These are phyloP conservation scores for Osmoderma eremita DNA, from an alignment of 2,888 invertebrate species.

Conservation along the genomic window DNA sequence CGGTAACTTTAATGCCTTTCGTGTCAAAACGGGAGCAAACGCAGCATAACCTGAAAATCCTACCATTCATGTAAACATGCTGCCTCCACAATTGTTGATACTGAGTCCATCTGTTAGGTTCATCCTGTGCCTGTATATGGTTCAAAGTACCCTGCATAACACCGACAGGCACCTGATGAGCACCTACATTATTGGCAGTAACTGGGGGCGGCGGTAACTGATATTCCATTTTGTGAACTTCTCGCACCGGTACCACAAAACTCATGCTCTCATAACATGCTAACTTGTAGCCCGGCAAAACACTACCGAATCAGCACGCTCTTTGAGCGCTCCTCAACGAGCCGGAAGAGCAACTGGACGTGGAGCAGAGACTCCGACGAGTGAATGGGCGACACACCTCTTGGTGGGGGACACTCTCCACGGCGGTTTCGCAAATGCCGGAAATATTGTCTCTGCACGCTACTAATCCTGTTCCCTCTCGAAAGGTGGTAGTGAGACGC, in stretches of 20 bases:
- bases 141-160: conserved; percentile 74
- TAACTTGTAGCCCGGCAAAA: conserved; percentile 58
- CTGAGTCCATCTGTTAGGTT: conserved; percentile 73
- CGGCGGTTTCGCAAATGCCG: conserved; percentile 62
- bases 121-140: conserved; percentile 71
- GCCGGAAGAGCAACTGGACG: conserved; percentile 62
- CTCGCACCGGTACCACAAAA: conserved; percentile 64
- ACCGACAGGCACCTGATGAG: conserved; percentile 70
- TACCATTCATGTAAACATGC: conserved; percentile 83
- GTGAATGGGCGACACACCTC: conserved; percentile 57
- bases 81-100: conserved; percentile 83
- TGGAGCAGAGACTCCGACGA: conserved; percentile 52
- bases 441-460: conserved; percentile 50
- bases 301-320: conserved; percentile 44
- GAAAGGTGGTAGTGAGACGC: conserved; percentile 29
- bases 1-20: conserved; percentile 31
- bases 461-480: conserved; percentile 34
- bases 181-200: conserved; percentile 58
- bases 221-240: conserved; percentile 63
- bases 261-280: conserved; percentile 62
- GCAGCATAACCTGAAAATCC: conserved; percentile 55
- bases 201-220: conserved; percentile 67
- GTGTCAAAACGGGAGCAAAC: background rate
- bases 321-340: conserved; percentile 54
- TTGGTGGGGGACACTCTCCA: conserved; percentile 55